Evolutionary conservation across 2,797 vertebrate species (phyloP), one percentile per base, ranked within the genome.

Genomic region (Numenius phaeopus): DNA sequence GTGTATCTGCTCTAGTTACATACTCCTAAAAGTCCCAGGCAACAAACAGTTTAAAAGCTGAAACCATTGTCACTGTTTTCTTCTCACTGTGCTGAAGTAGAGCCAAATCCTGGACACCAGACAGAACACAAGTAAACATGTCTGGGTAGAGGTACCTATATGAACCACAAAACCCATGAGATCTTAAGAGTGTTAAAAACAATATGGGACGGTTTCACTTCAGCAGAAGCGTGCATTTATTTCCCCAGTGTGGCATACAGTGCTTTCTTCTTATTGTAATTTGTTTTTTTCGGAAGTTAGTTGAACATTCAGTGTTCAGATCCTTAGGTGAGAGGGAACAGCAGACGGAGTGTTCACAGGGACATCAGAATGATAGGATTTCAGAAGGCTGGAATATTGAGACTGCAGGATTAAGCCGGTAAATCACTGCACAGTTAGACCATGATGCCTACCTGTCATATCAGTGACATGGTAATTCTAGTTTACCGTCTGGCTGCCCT

Each of bases 111-210:
- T 94, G 83, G 75, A 89, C 88, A 73, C 47, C 23, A 92, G 93
- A 62, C 81, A 89, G 83, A 89, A 52, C 55, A 73, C 27, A 84
- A 93, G 72, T 94, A 93, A 97, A 96, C 66, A 75, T 10, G 47
- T 84, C 64, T 94, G 81, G 52, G 57, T 73, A 76, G 81, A 90
- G 46, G 52, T 86, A 77, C 73, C 40, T 87, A 3, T 42, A n/a
- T 0, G 7, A 93, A 87, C 88, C 95, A 93, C 91, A 97, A 92
- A 97, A 71, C 90, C 93, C 40, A 10, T 87, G 78, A 93, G 88
- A 77, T 84, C 47, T 93, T 54, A 39, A 77, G 37, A 67, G 70
- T 80, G 77, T 94, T 89, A 80, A 93, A 93, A 96, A 77, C 71
- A 77, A 46, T 55, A 52, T 13, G 52, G 67, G 83, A n/a, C 67